These are phyloP conservation scores for Drosophila vallismaia DNA, from an alignment of 2,888 invertebrate genomes.

Conservation along the genomic window DNA sequence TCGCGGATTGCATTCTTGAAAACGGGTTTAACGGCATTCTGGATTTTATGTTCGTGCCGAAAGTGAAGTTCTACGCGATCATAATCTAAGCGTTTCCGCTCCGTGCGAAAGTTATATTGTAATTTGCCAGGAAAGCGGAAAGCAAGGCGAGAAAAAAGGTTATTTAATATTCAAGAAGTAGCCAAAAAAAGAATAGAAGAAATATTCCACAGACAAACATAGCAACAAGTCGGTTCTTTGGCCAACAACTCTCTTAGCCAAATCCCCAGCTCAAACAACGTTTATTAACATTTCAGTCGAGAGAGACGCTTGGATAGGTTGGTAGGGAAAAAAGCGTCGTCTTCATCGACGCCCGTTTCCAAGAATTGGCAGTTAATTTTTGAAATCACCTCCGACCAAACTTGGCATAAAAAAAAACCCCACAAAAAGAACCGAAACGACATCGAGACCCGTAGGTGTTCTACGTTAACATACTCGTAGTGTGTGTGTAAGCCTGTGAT, in stretches of 20 bases:
- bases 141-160: constrained; percentile 43
- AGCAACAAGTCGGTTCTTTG: constrained; percentile 73
- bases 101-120: constrained; percentile 47
- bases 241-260: constrained; percentile 5
- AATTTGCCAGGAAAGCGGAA: constrained; percentile 42
- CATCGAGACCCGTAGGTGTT: constrained; percentile 45
- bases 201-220: constrained; percentile 48
- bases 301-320: constrained; percentile 45
- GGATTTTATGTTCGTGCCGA: constrained; percentile 31
- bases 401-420: constrained; percentile 23
- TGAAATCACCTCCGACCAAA: constrained; percentile 49
- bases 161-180: constrained; percentile 67
- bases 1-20: constrained; percentile 31
- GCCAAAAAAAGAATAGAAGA: constrained; percentile 1
- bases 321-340: constrained; percentile 35
- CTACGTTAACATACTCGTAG: constrained; percentile 1
- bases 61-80: constrained; percentile 43
- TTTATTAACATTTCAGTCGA: constrained; percentile 71
- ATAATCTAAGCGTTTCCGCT: constrained; percentile 59
- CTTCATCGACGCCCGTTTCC: constrained; percentile 52
- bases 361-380: constrained; percentile 79
- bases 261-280: constrained; percentile 22
- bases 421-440: constrained; percentile 37
- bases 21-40: constrained; percentile 44
- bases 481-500: constrained; percentile 38